Evolutionary conservation across 2,888 invertebrate genomes (phyloP), one percentile per base, ranked within the genome.

Genomic region (Serrognathus titanus): DNA sequence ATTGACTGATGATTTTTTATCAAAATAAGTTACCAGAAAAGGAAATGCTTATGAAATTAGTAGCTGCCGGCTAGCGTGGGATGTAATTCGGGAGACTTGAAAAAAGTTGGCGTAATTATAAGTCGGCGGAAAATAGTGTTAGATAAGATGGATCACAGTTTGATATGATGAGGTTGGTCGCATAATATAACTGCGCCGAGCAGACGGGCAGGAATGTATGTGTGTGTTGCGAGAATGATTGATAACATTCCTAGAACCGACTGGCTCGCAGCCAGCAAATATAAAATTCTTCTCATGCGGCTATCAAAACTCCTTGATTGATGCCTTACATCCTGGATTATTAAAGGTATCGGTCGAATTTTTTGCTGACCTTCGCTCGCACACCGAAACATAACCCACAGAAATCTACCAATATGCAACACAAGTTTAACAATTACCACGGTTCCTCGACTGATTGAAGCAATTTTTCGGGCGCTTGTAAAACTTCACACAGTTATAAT

Each of bases 101-200:
- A 43, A 40, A 43, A 43, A 43, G 43, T 43, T 43, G 20, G 16
- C 20, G 43, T 20, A 43, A 43, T 43, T 43, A 43, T 43, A 43
- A 43, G 16, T 16, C 48, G 20, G 45, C 20, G 20, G 43, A 37
- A 48, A 38, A 48, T 36, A 53, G 48, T 51, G 57, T 39, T 12
- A 35, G 51, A 46, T 64, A 72, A 75, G 73, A 74, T 74, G 72
- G 72, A 75, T 74, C 66, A 68, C 70, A 69, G 69, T 72, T 70
- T 73, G 71, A 74, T 74, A 73, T 71, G 72, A 74, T 74, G 72
- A 72, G 73, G 71, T 73, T 67, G 68, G 68, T 65, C 65, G 66
- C 67, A 64, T 68, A 66, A 68, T 66, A 67, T 64, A 68, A 68
- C 65, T 65, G 64, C 64, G 64, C 65, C 60, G 63, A 60, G 63